Evolutionary conservation across 2,113 vertebrate genomes (phyloP), one percentile per base, ranked within the genome.

Genomic region (Condylura cristata): DNA sequence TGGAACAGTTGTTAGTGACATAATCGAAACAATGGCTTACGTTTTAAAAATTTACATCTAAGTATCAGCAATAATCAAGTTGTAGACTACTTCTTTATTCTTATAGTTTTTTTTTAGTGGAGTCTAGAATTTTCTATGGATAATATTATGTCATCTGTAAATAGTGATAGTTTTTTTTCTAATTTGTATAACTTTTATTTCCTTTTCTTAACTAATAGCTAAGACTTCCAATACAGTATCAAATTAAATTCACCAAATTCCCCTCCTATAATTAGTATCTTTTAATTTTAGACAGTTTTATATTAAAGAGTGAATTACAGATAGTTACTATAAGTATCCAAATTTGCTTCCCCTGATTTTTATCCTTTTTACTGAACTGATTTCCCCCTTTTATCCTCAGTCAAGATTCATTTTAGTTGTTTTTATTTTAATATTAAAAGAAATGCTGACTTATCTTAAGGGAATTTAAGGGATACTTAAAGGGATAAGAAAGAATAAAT

Each of bases 371-470:
- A 32, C 1, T 0, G 66, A 78, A 46, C 34, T 34, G 30, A 26
- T 53, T 65, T 86, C 2, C 20, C 65, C 32, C 51, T 17, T 90
- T 89, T 81, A 60, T 66, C 11, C 44, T 95, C 61, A 82, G 13
- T 46, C 56, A 72, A 61, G 37, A 81, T 89, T 88, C 9, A 68
- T 86, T 82, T 92, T 79, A 51, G 37, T 74, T 63, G 30, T 70
- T 84, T 92, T 75, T 39, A 63, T 70, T 90, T 86, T 82, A 63
- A 65, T 86, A 63, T 65, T 83, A 78, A 82, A 89, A 75, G 12
- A 90, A 61, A 44, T 91, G 46, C 34, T 94, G 37, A 18, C 53
- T 56, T 14, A 89, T 44, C 18, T 86, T 70, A 89, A 90, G 51
- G 44, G 86, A 90, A 80, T 92, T 53, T 79, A 81, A 28, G 6